Conservation (phyloP, 2,888 invertebrate genomes). For the Barypeithes pellucidus region DNA sequence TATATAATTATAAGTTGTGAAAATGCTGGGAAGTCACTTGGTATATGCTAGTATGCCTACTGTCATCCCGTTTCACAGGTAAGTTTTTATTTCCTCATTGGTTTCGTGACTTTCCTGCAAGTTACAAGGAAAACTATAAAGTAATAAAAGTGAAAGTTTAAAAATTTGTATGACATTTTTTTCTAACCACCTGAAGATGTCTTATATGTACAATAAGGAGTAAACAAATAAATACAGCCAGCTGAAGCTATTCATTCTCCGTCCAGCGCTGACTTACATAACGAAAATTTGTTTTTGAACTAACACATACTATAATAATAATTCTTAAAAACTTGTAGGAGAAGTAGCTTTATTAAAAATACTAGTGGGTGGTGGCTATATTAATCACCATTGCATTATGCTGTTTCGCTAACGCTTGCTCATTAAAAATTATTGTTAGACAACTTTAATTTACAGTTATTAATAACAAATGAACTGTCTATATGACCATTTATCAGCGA, state of each 20-base stretch:
- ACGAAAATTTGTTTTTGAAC: no score
- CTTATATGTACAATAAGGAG: no score
- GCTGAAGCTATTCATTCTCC: no score
- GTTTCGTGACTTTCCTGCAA: no score
- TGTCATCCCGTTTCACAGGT: neutral
- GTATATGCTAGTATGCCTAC: constrained; percentile 1
- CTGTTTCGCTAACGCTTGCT: neutral
- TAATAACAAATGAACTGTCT: constrained; percentile 24
- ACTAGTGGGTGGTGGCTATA: constrained; percentile 9
- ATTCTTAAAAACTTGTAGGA: no score
- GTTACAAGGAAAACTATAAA: no score
- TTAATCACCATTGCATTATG: neutral
- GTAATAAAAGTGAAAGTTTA: no score
- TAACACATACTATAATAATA: no score
- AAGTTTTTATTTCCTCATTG: neutral
- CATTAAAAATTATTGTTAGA: constrained; percentile 8
- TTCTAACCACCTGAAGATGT: no score
- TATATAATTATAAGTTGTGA: neutral
- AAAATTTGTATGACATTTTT: neutral
- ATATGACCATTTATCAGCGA: constrained; percentile 11
- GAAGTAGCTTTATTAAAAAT: no score
- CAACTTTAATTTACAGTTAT: constrained; percentile 19
- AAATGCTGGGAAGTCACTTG: constrained; percentile 25
- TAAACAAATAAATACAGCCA: no score
- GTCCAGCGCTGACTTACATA: no score